Evolutionary conservation across 92 coral and sea anemone species (phyloP).

Genomic region (Siderastrea radians): DNA sequence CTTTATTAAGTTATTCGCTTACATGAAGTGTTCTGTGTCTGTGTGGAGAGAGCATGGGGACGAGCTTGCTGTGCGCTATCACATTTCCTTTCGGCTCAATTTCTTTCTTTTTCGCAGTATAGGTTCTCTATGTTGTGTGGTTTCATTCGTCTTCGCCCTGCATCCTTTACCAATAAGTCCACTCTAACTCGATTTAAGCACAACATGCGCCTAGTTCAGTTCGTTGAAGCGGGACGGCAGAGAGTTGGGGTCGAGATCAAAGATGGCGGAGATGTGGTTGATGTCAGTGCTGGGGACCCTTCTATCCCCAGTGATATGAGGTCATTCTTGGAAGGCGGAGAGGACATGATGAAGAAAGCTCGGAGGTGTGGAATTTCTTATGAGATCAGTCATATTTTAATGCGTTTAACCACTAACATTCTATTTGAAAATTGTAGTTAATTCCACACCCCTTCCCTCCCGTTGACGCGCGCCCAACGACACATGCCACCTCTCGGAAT

Average conservation of each 20-base stretch:
- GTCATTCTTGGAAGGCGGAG: slow-evolving; percentile 84
- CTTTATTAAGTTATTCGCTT: no score
- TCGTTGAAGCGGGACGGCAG: slow-evolving; percentile 72
- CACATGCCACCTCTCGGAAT: no score
- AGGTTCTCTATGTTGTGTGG: slow-evolving; percentile 3
- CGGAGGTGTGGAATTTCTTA: slow-evolving; percentile 43
- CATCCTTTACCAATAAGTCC: neutral
- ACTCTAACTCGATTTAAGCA: slow-evolving; percentile 12
- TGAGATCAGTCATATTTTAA: neutral
- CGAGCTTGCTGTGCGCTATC: neutral
- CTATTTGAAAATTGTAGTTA: no score
- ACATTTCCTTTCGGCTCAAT: neutral
- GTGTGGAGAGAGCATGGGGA: neutral
- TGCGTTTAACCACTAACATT: no score
- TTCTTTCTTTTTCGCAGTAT: neutral
- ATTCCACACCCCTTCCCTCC: no score
- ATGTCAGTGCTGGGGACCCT: slow-evolving; percentile 77
- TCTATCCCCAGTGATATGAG: slow-evolving; percentile 89
- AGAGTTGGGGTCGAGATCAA: slow-evolving; percentile 89
- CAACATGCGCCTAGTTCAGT: slow-evolving; percentile 95
- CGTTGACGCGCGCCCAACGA: no score
- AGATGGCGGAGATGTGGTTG: slow-evolving; percentile 91
- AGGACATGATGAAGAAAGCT: slow-evolving; percentile 64
- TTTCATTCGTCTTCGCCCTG: neutral
- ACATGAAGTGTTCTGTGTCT: neutral